Base-by-base conservation (phyloP, 2,113 vertebrate genomes). In the Nothoprocta pentlandii region DNA sequence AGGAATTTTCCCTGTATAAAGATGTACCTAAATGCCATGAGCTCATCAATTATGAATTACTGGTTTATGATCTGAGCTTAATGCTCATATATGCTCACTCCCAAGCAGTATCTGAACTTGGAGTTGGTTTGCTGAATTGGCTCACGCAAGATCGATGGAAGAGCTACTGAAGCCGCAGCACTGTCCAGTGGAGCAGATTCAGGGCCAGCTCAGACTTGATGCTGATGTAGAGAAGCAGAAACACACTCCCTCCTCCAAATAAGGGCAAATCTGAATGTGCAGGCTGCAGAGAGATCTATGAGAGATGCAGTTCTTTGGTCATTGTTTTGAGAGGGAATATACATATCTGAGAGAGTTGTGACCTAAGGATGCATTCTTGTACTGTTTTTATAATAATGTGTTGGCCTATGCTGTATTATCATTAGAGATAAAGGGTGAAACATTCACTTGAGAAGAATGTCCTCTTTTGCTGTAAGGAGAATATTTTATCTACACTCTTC, bases 11-110 rank as follows among this genome's bases (percentile, higher is more conserved):
- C 42, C 56, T 3, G 0, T 4, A 32, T 25, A 20, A 46, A 26
- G 44, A 1, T 2, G 1, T 7, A 2, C 3, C 47, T 1, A 5
- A 32, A 0, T 6, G 2, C 0, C 2, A 19, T 1, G 1, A 58
- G 41, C 28, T 25, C 17, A 25, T 64, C 6, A 47, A 53, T 34
- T 67, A 62, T 28, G 16, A 16, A 26, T 13, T 1, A 2, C 63
- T 46, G 66, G 41, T 22, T 30, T 21, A 16, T 4, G 4, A 4
- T 3, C 32, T 2, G 1, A 76, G n/a, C 8, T 26, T 23, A 10
- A 39, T 39, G 36, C 36, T 39, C 36, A 39, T 39, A 39, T 39
- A 4, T 12, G 30, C 0, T 2, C 30, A 12, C 7, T 20, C 44
- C 0, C 5, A 49, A 42, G 9, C 3, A 3, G 44, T 61, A 39